Evolutionary conservation across 2,797 vertebrate species (phyloP).

Genomic region (Gymnothorax javanicus): DNA sequence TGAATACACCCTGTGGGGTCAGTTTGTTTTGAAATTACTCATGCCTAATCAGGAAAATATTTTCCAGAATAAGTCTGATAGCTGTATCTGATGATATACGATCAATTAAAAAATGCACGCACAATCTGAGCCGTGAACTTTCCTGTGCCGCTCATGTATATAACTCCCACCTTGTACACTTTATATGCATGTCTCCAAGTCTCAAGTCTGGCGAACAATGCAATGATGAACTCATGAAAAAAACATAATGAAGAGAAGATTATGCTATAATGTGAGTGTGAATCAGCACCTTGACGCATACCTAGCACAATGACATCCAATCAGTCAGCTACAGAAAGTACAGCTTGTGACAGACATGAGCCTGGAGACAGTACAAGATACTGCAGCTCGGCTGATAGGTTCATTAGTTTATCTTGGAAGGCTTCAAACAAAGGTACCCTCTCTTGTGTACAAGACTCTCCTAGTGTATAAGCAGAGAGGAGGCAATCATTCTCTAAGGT

Average conservation of each 20-base stretch:
- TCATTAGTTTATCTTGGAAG: conserved; percentile 5
- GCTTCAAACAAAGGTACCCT: not conserved
- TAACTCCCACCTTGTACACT: not conserved
- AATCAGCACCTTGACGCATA: conserved; percentile 4
- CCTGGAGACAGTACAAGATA: conserved; percentile 2
- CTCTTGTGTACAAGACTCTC: not conserved
- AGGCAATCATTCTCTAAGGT: not conserved
- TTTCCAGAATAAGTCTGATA: not conserved
- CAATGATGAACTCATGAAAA: not conserved
- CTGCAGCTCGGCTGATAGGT: not conserved
- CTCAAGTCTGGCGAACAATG: not conserved
- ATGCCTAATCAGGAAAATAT: conserved; percentile 1
- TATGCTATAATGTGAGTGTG: not conserved
- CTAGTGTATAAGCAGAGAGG: not conserved
- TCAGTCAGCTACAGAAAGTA: not conserved
- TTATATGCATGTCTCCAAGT: not conserved
- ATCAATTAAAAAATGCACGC: not conserved
- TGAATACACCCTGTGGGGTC: conserved; percentile 4
- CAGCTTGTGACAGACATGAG: not conserved
- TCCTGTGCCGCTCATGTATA: not conserved
- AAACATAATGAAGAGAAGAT: conserved; percentile 2
- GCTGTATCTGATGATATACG: conserved; percentile 8
- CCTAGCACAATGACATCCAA: not conserved
- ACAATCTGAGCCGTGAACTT: not conserved
- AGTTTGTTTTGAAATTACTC: conserved; percentile 20